Evolutionary conservation across 2,113 vertebrate genomes (phyloP).

Genomic region (Condylura cristata): DNA sequence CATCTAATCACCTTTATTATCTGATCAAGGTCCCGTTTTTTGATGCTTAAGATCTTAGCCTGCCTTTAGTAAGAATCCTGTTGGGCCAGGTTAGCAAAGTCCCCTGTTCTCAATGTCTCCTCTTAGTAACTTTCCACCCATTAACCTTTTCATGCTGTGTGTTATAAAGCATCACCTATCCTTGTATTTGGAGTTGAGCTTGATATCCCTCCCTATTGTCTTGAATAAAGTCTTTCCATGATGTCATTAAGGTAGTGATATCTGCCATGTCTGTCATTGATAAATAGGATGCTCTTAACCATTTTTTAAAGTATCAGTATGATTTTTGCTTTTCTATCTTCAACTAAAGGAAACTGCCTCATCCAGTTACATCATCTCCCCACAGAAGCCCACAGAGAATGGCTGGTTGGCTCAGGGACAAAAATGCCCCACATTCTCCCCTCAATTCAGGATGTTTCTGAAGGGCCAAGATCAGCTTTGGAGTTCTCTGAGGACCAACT

Average conservation of each 20-base stretch:
- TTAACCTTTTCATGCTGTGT: neutral
- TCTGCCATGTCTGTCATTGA: neutral
- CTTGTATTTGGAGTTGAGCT: neutral
- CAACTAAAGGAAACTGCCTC: neutral
- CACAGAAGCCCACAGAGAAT: neutral
- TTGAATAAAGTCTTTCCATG: neutral
- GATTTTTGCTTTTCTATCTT: neutral
- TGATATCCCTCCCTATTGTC: neutral
- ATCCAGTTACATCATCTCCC: rapidly evolving
- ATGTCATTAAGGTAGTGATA: neutral
- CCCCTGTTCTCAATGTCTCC: neutral
- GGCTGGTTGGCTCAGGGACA: neutral
- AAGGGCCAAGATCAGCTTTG: neutral
- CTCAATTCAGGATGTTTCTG: neutral
- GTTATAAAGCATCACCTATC: neutral
- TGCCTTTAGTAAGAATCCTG: neutral
- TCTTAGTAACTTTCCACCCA: neutral
- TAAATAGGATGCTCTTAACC: neutral
- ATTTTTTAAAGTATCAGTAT: neutral
- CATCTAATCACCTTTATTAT: neutral
- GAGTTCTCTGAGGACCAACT: neutral
- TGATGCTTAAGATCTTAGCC: neutral
- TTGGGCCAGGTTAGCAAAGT: neutral
- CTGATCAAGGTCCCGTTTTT: neutral
- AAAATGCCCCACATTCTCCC: neutral